Evolutionary conservation across 23 tunicate genomes (phyloP).

Genomic region (Ascidia mentula): DNA sequence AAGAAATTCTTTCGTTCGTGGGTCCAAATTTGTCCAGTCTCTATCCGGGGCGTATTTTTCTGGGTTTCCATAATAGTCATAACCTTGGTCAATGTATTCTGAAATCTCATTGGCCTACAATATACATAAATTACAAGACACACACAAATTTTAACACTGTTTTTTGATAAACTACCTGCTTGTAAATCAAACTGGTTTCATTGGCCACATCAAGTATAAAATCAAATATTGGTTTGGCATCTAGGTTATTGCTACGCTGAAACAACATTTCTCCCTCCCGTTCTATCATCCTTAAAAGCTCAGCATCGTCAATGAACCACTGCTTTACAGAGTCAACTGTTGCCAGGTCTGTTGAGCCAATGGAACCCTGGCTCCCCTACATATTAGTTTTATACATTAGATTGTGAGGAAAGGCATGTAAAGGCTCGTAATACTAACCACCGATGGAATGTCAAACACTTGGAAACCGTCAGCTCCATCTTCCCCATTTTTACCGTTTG

Average conservation of each 20-base stretch:
- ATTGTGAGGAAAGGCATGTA: no score
- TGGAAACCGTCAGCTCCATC: neutral
- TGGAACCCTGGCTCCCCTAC: neutral
- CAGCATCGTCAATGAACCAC: slow-evolving; percentile 25
- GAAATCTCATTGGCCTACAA: neutral
- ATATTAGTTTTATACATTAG: no score
- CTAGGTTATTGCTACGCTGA: slow-evolving; percentile 42
- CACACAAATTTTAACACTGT: no score
- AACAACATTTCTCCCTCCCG: slow-evolving; percentile 36
- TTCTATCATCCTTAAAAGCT: slow-evolving; percentile 8
- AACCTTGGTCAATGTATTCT: slow-evolving; percentile 1
- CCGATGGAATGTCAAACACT: neutral
- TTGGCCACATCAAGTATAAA: slow-evolving; percentile 25
- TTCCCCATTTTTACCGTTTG: neutral
- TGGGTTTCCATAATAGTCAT: neutral
- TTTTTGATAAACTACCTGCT: no score
- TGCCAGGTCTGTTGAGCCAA: neutral
- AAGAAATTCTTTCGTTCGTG: neutral
- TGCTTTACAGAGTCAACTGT: neutral
- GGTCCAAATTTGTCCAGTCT: neutral
- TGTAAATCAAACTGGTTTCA: slow-evolving; percentile 2
- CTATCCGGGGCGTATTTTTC: neutral
- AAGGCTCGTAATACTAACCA: no score
- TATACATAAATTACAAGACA: no score
- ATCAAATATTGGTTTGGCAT: slow-evolving; percentile 15